phyloP scores from a whole-genome alignment of 2,888 invertebrate species.

The Diaprepes abbreviatus region DNA sequence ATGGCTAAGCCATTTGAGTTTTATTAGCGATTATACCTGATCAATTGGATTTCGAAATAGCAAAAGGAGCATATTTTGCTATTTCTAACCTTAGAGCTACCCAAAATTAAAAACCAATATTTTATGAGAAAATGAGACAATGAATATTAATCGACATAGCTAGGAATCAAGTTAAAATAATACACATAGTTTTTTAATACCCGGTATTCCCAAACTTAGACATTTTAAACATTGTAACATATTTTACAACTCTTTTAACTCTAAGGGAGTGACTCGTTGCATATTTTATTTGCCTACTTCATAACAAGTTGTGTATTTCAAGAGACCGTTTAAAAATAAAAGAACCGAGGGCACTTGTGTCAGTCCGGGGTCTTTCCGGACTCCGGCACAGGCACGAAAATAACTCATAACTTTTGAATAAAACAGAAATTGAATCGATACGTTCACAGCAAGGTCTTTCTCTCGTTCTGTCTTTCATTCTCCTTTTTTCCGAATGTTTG shows the following conservation, averaged over 20 bases:
- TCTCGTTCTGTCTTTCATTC: background rate
- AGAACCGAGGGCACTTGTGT: slow-evolving; percentile 25
- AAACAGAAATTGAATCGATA: slow-evolving; percentile 35
- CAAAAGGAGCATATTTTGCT: too few species aligned
- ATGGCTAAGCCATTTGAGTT: too few species aligned
- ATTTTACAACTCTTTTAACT: slow-evolving; percentile 11
- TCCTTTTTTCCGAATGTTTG: background rate
- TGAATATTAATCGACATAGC: too few species aligned
- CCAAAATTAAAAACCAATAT: too few species aligned
- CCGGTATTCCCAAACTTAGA: background rate
- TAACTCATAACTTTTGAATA: slow-evolving; percentile 39
- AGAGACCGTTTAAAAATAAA: slow-evolving; percentile 14
- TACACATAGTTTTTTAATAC: too few species aligned
- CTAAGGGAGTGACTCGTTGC: background rate
- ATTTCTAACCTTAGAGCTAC: too few species aligned
- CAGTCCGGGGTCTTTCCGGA: slow-evolving; percentile 13
- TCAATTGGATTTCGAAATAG: too few species aligned
- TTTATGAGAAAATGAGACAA: too few species aligned
- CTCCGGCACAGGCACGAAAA: slow-evolving; percentile 27
- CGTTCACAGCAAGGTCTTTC: slow-evolving; percentile 1
- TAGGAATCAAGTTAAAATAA: too few species aligned
- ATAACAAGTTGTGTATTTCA: slow-evolving; percentile 24
- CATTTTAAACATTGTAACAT: background rate
- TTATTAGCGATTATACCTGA: too few species aligned
- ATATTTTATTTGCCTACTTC: slow-evolving; percentile 13